Evolutionary conservation across 1,140 invertebrate genomes (phyloP).

Genomic region (Drosophila pseudoananassae): DNA sequence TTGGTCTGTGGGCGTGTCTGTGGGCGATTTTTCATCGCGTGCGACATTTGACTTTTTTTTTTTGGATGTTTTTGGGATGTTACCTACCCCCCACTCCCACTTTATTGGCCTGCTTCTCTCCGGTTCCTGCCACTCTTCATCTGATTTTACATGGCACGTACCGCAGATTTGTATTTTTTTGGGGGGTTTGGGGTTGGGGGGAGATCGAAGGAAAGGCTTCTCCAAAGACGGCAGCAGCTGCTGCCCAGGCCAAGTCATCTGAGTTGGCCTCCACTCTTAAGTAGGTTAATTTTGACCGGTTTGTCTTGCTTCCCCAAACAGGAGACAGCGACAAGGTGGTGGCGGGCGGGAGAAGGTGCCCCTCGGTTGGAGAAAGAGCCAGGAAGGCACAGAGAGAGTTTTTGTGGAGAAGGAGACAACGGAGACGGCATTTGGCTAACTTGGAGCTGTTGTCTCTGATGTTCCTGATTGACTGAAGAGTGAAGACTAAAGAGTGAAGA

Average conservation of each 20-base stretch:
- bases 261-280: slow-evolving; percentile 54
- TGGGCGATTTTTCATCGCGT: slow-evolving; percentile 33
- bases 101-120: background rate
- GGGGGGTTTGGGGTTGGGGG: slow-evolving; percentile 27
- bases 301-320: slow-evolving; percentile 49
- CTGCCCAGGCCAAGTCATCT: slow-evolving; percentile 36
- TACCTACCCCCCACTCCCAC: background rate
- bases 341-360: background rate
- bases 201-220: slow-evolving; percentile 49
- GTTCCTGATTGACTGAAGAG: slow-evolving; percentile 66
- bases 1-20: slow-evolving; percentile 10
- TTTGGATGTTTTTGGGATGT: background rate
- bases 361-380: background rate
- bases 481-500: background rate
- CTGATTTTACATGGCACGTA: slow-evolving; percentile 64
- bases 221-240: slow-evolving; percentile 56
- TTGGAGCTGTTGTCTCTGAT: slow-evolving; percentile 26
- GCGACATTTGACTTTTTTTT: slow-evolving; percentile 30
- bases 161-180: slow-evolving; percentile 55
- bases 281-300: slow-evolving; percentile 82
- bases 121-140: slow-evolving; percentile 28
- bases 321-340: background rate
- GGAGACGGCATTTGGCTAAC: slow-evolving; percentile 46
- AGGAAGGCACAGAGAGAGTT: background rate
- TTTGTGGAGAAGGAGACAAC: background rate